Conservation (phyloP, 2,888 invertebrate genomes). For the Callimorpha dominula region DNA sequence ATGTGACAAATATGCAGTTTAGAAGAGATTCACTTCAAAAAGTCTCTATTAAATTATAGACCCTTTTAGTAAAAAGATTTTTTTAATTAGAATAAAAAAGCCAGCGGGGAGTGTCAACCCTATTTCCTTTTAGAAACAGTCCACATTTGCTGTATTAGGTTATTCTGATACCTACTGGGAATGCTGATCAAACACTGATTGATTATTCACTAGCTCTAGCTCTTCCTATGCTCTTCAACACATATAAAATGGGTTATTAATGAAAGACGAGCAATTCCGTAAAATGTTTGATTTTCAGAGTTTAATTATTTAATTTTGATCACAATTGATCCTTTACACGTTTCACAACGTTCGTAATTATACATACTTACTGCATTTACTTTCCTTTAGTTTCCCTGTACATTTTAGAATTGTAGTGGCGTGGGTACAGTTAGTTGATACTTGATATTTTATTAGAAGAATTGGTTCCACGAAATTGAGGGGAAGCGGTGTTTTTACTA, state of each 20-base stretch:
- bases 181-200: slow-evolving; percentile 43
- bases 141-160: slow-evolving; percentile 43
- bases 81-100: background rate
- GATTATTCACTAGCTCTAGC: slow-evolving; percentile 36
- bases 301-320: background rate
- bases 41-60: background rate
- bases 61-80: background rate
- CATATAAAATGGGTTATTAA: background rate
- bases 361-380: no score
- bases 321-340: background rate
- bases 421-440: no score
- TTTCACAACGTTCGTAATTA: no score
- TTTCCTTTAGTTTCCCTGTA: no score
- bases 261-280: background rate
- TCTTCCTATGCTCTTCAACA: slow-evolving; percentile 14
- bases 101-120: slow-evolving; percentile 34
- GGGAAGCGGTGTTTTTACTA: no score
- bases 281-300: background rate
- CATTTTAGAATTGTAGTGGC: no score
- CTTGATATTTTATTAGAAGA: no score
- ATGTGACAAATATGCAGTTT: background rate
- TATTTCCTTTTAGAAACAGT: slow-evolving; percentile 31
- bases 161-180: slow-evolving; percentile 34
- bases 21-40: background rate
- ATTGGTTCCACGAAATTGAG: no score